Evolutionary conservation across 2,888 invertebrate genomes (phyloP).

Genomic region (Linyphia triangularis): DNA sequence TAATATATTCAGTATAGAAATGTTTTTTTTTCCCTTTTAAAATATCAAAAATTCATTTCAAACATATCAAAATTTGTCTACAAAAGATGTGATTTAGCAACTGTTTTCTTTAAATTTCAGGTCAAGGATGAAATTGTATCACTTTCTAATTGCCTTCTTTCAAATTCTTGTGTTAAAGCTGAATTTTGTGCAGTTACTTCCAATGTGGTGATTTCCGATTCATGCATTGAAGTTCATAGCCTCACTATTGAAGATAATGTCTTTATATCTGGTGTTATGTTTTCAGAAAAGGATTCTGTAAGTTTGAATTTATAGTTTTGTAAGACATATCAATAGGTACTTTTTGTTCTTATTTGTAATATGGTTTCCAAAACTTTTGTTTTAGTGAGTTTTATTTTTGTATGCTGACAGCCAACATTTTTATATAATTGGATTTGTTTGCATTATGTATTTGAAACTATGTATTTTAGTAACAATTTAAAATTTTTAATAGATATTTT

Average conservation of each 20-base stretch:
- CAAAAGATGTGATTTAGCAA: not conserved
- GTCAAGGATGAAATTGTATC: not conserved
- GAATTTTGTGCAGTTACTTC: not conserved
- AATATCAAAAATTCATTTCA: not conserved
- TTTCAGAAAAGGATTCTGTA: slow-evolving; percentile 19
- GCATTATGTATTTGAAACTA: not conserved
- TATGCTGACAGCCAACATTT: too few species aligned
- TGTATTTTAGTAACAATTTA: not conserved
- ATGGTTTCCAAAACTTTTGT: not conserved
- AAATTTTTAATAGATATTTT: not conserved
- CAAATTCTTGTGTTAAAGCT: slow-evolving; percentile 35
- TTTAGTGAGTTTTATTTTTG: not conserved
- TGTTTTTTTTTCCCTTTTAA: not conserved
- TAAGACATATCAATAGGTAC: not conserved
- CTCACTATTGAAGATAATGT: slow-evolving; percentile 45
- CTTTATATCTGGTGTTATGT: slow-evolving; percentile 40
- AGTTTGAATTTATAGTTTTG: not conserved
- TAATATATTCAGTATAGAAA: not conserved
- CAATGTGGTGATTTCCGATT: slow-evolving; percentile 36
- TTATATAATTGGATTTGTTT: too few species aligned
- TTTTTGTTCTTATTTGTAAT: not conserved
- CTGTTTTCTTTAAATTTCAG: slow-evolving; percentile 1
- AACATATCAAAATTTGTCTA: not conserved
- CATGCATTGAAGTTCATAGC: not conserved
- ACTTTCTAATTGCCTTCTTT: not conserved